A percentile compares a stretch with the other conserved stretches of the same genome.
These are phyloP conservation scores for Meteorus colon DNA, from an alignment of 2,888 invertebrate genomes.

Conservation along the genomic window DNA sequence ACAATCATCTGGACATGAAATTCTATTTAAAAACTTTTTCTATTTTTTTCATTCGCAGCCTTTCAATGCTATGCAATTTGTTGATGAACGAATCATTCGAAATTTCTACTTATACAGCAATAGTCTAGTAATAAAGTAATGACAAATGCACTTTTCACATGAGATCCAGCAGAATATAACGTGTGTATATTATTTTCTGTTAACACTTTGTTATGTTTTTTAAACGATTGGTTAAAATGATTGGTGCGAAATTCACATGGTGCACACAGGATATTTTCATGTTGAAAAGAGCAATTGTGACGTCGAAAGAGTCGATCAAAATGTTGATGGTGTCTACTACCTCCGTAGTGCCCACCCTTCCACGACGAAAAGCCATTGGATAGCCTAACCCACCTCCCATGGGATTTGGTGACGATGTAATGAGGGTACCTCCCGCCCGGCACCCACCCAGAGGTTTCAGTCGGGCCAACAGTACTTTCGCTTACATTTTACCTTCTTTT, in stretches of 20 bases:
- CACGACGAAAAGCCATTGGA: conserved; percentile 63
- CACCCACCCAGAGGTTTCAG: conserved; percentile 72
- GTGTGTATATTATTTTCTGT: not conserved
- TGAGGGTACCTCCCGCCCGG: conserved; percentile 71
- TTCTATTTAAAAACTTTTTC: not conserved
- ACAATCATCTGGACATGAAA: not conserved
- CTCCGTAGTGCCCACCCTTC: conserved; percentile 69
- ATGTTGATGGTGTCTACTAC: conserved; percentile 61
- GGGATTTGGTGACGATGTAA: conserved; percentile 70
- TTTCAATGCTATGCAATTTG: not conserved
- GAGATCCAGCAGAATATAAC: conserved; percentile 17
- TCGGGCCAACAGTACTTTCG: conserved; percentile 73
- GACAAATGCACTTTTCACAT: conserved; percentile 42
- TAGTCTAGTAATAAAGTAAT: conserved; percentile 33
- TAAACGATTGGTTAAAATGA: not conserved
- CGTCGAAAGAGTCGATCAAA: conserved; percentile 42
- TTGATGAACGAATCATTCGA: conserved; percentile 2
- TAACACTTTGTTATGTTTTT: conserved; percentile 6
- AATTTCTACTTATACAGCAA: conserved; percentile 30
- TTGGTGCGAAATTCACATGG: not conserved
- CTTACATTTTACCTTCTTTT: conserved; percentile 64
- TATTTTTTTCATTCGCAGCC: not conserved
- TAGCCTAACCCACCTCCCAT: conserved; percentile 73
- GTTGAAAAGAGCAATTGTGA: conserved; percentile 44
- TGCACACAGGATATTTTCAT: conserved; percentile 31